A percentile compares a stretch with the other conserved stretches of the same genome.
Evolutionary conservation across 2,888 invertebrate species (phyloP).

Genomic region (Leptinotarsa juncta): DNA sequence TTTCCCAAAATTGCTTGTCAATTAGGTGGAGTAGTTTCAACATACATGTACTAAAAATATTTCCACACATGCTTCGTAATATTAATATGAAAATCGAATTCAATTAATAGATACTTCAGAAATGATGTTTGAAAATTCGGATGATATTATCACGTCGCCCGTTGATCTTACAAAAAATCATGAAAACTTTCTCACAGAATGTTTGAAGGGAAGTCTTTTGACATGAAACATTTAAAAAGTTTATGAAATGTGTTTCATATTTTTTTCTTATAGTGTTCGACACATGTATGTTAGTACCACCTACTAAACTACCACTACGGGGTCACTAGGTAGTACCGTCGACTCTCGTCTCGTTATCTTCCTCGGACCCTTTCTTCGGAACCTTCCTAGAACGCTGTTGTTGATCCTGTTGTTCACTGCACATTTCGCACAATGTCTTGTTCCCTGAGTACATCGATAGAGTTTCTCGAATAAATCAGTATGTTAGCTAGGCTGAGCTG

Average conservation of each 20-base stretch:
- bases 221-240: too few relatives aligned
- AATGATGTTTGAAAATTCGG: neutral
- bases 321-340: conserved; percentile 53
- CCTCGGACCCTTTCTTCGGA: conserved; percentile 65
- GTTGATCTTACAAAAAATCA: neutral
- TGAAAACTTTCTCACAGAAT: neutral
- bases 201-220: too few relatives aligned
- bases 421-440: conserved; percentile 89
- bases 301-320: conserved; percentile 45
- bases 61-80: neutral
- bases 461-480: conserved; percentile 20
- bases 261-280: neutral
- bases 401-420: conserved; percentile 83
- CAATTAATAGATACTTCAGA: too few relatives aligned
- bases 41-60: neutral
- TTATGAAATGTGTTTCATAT: neutral
- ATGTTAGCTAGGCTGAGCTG: conserved; percentile 29
- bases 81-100: neutral
- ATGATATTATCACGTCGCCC: neutral
- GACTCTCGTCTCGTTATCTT: conserved; percentile 61
- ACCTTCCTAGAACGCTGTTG: conserved; percentile 74
- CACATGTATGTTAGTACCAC: conserved; percentile 22
- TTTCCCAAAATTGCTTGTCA: conserved; percentile 29
- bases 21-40: conserved; percentile 21
- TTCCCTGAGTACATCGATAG: conserved; percentile 73